A percentile compares a stretch with the other conserved stretches of the same genome.
Conservation (phyloP, 2,888 invertebrate genomes). For the Pecten maximus region DNA sequence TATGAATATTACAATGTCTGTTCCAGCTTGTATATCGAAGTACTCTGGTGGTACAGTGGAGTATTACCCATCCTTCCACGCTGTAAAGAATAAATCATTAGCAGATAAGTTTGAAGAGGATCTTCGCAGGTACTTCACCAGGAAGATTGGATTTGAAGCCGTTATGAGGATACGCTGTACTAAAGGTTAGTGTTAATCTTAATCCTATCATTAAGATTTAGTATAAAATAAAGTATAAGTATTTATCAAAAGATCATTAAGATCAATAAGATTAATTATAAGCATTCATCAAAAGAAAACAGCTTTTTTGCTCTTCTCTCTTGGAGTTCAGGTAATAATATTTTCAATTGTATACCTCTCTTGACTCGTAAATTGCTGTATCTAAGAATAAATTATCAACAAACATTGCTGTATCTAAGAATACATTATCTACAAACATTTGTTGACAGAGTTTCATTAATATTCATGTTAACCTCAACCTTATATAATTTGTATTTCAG, state of each 20-base stretch:
- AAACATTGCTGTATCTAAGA: not conserved
- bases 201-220: not conserved
- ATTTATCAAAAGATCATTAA: too few relatives aligned
- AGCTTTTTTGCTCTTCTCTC: too few relatives aligned
- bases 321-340: not conserved
- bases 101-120: slow-evolving; percentile 90
- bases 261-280: too few relatives aligned
- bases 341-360: not conserved
- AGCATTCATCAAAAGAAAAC: too few relatives aligned
- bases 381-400: not conserved
- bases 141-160: slow-evolving; percentile 99
- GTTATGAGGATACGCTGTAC: slow-evolving; percentile 98
- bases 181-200: slow-evolving; percentile 85
- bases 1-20: not conserved
- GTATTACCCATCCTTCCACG: slow-evolving; percentile 93
- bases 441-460: not conserved
- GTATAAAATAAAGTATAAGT: too few relatives aligned
- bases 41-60: slow-evolving; percentile 97
- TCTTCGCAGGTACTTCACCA: slow-evolving; percentile 93
- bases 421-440: not conserved
- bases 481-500: slow-evolving; percentile 83
- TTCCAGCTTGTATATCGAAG: slow-evolving; percentile 91
- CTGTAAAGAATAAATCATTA: slow-evolving; percentile 87
- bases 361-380: not conserved
- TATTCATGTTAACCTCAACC: not conserved